Conservation (phyloP, 2,888 invertebrate species). For the Latheticus oryzae region DNA sequence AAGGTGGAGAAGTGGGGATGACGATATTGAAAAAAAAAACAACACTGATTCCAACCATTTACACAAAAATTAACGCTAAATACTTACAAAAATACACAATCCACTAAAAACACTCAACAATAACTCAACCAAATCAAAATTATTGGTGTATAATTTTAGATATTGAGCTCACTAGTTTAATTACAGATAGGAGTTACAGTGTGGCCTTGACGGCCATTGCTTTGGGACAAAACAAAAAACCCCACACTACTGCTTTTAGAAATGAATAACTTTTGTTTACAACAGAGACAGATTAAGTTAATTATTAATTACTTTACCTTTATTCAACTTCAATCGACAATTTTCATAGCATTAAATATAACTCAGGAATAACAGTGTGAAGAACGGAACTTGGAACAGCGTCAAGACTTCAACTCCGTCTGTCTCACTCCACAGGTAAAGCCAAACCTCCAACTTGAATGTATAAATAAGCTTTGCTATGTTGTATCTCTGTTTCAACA, state of each 20-base stretch:
- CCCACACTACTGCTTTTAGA: slow-evolving; percentile 7
- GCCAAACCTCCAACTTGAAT: too few relatives aligned
- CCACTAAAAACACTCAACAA: slow-evolving; percentile 20
- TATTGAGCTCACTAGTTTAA: slow-evolving; percentile 24
- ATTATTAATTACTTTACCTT: background rate
- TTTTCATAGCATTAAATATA: too few relatives aligned
- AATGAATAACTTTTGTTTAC: slow-evolving; percentile 15
- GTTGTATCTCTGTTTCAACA: too few relatives aligned
- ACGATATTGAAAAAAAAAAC: slow-evolving; percentile 26
- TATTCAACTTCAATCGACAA: too few relatives aligned
- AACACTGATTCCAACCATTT: slow-evolving; percentile 6
- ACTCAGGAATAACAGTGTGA: too few relatives aligned
- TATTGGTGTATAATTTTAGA: slow-evolving; percentile 27
- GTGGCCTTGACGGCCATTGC: slow-evolving; percentile 37
- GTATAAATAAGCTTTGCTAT: too few relatives aligned
- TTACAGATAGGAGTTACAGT: slow-evolving; percentile 31
- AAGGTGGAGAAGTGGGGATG: slow-evolving; percentile 27
- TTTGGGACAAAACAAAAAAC: slow-evolving; percentile 26
- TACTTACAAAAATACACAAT: slow-evolving; percentile 31
- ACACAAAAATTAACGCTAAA: background rate
- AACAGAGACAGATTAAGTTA: slow-evolving; percentile 17
- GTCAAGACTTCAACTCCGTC: too few relatives aligned
- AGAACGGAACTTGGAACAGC: too few relatives aligned
- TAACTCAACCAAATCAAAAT: slow-evolving; percentile 22
- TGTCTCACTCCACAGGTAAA: too few relatives aligned